Percentiles rank a stretch among this genome's conserved stretches.
Conservation (phyloP, 2,797 vertebrate species). For the Lycodopsis pacificus region DNA sequence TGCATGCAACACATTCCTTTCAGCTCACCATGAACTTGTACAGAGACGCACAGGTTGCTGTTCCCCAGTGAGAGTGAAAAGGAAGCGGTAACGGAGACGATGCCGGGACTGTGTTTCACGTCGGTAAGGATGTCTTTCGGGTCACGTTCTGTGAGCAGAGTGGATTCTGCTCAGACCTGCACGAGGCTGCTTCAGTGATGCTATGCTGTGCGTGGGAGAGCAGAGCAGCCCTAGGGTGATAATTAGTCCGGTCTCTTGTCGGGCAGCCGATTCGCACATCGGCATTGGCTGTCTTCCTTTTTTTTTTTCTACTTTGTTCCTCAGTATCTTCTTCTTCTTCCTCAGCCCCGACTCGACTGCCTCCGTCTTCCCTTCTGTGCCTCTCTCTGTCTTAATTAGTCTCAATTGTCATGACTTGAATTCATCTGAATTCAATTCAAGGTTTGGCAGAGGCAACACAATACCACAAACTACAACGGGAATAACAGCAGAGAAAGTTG, state of each 20-base stretch:
- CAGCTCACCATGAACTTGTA: neutral
- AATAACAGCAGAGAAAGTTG: constrained; percentile 38
- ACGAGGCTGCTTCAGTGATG: constrained; percentile 52
- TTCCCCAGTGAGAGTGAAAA: constrained; percentile 28
- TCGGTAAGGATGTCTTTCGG: constrained; percentile 45
- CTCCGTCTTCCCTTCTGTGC: constrained; percentile 29
- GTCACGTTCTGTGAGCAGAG: constrained; percentile 43
- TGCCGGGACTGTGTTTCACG: constrained; percentile 30
- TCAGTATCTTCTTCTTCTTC: constrained; percentile 30
- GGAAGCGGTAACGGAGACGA: constrained; percentile 40
- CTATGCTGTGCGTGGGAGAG: constrained; percentile 58
- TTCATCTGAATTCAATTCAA: constrained; percentile 46
- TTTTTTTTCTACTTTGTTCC: constrained; percentile 45
- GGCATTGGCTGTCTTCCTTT: constrained; percentile 42
- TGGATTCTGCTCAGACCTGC: constrained; percentile 56
- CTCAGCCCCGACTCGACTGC: constrained; percentile 41
- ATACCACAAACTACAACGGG: constrained; percentile 24
- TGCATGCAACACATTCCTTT: neutral
- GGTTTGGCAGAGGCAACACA: constrained; percentile 16
- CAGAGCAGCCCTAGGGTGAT: constrained; percentile 72
- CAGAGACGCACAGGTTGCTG: neutral
- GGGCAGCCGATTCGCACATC: constrained; percentile 64
- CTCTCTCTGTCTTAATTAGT: constrained; percentile 60
- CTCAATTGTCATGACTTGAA: constrained; percentile 47
- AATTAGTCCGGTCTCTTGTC: constrained; percentile 74